Percentiles rank a stretch among this genome's conserved stretches.
Conservation (phyloP, 2,888 invertebrate species). For the Tipula helvola region DNA sequence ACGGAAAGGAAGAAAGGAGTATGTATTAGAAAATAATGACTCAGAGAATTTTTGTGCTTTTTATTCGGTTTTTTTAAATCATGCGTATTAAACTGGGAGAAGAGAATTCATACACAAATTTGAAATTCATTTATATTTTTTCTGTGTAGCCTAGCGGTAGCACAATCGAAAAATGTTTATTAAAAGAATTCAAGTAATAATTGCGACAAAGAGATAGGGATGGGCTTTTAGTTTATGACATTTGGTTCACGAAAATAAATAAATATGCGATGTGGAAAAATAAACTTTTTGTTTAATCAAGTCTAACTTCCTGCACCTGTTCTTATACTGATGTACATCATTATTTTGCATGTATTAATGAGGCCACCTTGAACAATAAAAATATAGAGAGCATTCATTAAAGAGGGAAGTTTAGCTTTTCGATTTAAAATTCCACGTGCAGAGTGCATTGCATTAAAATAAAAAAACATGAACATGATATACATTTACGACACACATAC, state of each 20-base stretch:
- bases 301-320: not conserved
- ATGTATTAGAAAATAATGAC: not conserved
- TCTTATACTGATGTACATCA: not conserved
- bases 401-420: not conserved
- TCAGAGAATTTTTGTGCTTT: not conserved
- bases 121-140: not conserved
- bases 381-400: not conserved
- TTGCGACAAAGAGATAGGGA: not conserved
- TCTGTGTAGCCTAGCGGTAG: not conserved
- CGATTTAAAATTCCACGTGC: not conserved
- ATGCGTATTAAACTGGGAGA: not conserved
- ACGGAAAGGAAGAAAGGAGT: not conserved
- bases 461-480: not conserved
- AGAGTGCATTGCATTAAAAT: not conserved
- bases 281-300: not conserved
- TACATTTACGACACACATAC: not conserved
- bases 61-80: not conserved
- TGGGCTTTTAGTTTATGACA: not conserved
- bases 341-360: not conserved
- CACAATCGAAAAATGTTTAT: not conserved
- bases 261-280: not conserved
- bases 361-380: not conserved
- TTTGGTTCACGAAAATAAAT: not conserved
- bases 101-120: not conserved
- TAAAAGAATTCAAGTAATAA: not conserved